Evolutionary conservation across 2,888 invertebrate species (phyloP).

Genomic region (Phytoseiulus persimilis): DNA sequence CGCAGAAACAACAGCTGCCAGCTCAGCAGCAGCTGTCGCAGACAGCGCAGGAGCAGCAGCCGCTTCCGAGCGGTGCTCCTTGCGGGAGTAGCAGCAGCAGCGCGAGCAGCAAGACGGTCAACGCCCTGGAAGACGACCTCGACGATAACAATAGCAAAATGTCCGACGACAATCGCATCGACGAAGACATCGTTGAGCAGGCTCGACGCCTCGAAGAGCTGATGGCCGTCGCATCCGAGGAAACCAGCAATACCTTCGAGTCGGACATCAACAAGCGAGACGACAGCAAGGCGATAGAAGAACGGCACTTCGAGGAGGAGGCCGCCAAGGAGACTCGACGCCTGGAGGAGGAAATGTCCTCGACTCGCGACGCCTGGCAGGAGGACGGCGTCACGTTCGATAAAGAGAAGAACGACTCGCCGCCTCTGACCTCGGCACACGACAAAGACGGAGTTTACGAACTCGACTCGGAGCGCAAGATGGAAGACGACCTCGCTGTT

Average conservation of each 20-base stretch:
- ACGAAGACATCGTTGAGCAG: constrained; percentile 43
- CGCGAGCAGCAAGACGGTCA: constrained; percentile 36
- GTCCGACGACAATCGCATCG: constrained; percentile 43
- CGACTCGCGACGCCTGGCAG: constrained; percentile 40
- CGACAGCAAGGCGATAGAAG: constrained; percentile 30
- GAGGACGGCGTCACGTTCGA: constrained; percentile 37
- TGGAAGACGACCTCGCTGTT: constrained; percentile 47
- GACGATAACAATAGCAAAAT: constrained; percentile 43
- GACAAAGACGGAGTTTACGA: constrained; percentile 42
- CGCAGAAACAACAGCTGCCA: neutral
- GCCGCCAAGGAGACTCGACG: constrained; percentile 46
- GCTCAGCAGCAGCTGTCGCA: neutral
- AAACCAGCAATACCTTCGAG: constrained; percentile 43
- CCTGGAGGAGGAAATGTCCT: constrained; percentile 45
- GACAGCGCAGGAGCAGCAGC: neutral
- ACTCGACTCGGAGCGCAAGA: constrained; percentile 46
- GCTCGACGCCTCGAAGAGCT: constrained; percentile 43
- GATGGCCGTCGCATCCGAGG: constrained; percentile 42
- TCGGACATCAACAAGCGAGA: constrained; percentile 24
- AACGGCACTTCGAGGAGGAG: constrained; percentile 46
- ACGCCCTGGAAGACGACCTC: constrained; percentile 41
- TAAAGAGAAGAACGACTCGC: constrained; percentile 39
- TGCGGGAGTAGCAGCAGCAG: constrained; percentile 29
- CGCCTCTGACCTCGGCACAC: constrained; percentile 15
- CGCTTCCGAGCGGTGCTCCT: neutral